Percentiles rank a stretch among this genome's conserved stretches.
These are phyloP conservation scores for Catharus fuscescens DNA, from an alignment of 2,113 vertebrate genomes.

Conservation along the genomic window DNA sequence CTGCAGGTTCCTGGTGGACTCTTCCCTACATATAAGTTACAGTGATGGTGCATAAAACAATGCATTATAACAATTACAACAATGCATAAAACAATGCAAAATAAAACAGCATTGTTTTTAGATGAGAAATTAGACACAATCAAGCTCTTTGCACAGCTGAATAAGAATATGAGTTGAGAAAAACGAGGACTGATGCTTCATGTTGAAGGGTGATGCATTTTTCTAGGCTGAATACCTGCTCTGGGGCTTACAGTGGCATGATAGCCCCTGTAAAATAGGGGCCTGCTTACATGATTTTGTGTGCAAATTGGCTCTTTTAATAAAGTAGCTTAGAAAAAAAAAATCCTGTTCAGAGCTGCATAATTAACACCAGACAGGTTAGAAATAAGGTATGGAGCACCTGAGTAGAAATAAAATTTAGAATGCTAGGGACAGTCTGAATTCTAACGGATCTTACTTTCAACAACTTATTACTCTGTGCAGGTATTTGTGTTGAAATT, in stretches of 20 bases:
- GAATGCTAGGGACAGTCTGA: background rate
- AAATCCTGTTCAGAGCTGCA: background rate
- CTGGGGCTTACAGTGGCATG: background rate
- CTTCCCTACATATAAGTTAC: background rate
- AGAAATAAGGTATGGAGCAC: background rate
- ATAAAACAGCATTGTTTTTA: background rate
- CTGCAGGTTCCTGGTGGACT: background rate
- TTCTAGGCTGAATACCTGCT: background rate
- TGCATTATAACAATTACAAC: background rate
- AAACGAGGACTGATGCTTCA: background rate
- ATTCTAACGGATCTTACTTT: background rate
- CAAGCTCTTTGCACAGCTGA: background rate
- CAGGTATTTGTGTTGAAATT: background rate
- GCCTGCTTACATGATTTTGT: background rate
- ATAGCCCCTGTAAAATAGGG: background rate
- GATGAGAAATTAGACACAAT: background rate
- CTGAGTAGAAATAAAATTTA: background rate
- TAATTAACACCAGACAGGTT: background rate
- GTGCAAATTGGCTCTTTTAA: background rate
- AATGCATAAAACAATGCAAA: background rate
- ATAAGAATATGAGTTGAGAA: conserved; percentile 4
- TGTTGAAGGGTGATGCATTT: background rate
- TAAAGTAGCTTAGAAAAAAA: background rate
- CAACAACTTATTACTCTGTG: background rate
- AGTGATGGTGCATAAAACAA: background rate